phyloP scores from a whole-genome alignment of 2,113 vertebrate species.

The Bos taurus region DNA sequence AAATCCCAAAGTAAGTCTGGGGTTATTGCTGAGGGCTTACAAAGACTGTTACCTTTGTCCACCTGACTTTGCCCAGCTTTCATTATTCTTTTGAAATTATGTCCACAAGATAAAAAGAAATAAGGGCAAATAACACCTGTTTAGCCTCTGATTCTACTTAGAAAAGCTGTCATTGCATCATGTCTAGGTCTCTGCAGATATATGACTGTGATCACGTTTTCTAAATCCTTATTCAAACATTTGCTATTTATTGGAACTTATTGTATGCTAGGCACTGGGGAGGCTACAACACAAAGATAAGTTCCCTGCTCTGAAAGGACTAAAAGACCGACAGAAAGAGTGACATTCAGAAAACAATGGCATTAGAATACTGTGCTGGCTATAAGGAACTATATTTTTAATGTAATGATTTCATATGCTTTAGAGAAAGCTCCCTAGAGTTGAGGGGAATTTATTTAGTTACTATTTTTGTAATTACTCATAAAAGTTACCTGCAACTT shows the following conservation, averaged over 20 bases:
- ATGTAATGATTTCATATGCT: not conserved
- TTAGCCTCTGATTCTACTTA: not conserved
- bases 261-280: not conserved
- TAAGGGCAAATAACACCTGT: not conserved
- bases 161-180: not conserved
- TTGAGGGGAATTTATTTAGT: not conserved
- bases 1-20: not conserved
- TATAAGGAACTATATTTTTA: not conserved
- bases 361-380: not conserved
- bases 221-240: not conserved
- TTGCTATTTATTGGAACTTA: not conserved
- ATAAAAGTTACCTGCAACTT: not conserved
- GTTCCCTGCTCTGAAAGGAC: not conserved
- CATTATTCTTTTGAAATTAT: not conserved
- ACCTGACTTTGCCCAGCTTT: not conserved
- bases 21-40: not conserved
- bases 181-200: not conserved
- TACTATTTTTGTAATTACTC: not conserved
- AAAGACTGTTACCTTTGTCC: not conserved
- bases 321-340: not conserved
- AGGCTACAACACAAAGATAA: not conserved
- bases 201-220: not conserved
- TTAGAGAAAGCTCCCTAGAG: not conserved
- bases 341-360: not conserved
- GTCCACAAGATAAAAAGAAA: not conserved